phyloP scores from a whole-genome alignment of 2,797 vertebrate genomes.

The Acipenser transmontanus region DNA sequence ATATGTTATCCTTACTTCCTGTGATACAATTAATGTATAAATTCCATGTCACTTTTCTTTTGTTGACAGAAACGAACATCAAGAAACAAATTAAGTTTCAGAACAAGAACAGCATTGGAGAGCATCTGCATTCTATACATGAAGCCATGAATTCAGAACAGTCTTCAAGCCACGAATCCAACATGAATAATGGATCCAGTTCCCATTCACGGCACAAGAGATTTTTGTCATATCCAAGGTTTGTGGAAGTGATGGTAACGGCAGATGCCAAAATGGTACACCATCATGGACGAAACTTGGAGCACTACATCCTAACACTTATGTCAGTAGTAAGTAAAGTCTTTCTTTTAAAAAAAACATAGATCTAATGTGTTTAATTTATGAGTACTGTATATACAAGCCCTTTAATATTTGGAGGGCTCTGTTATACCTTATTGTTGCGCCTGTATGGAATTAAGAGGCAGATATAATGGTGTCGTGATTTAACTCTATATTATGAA shows the following conservation, averaged over 20 bases:
- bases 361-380: neutral
- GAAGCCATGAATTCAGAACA: constrained; percentile 38
- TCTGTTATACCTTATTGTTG: no score
- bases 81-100: constrained; percentile 46
- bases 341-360: constrained; percentile 40
- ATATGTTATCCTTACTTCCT: neutral
- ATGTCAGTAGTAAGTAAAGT: constrained; percentile 98
- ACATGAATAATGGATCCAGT: constrained; percentile 30
- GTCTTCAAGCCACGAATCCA: constrained; percentile 37
- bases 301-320: constrained; percentile 91
- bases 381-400: neutral
- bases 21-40: neutral
- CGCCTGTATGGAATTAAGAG: no score
- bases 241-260: constrained; percentile 95
- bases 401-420: no score
- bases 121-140: constrained; percentile 54
- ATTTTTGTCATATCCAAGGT: constrained; percentile 92
- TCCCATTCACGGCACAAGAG: constrained; percentile 70
- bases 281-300: constrained; percentile 82
- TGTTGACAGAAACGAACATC: constrained; percentile 51
- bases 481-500: no score
- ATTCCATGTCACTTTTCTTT: constrained; percentile 11
- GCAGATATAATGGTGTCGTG: no score
- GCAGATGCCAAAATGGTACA: constrained; percentile 85
- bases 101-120: constrained; percentile 46